These are phyloP conservation scores for Acleris sparsana DNA, from an alignment of 2,888 invertebrate species.

Conservation along the genomic window DNA sequence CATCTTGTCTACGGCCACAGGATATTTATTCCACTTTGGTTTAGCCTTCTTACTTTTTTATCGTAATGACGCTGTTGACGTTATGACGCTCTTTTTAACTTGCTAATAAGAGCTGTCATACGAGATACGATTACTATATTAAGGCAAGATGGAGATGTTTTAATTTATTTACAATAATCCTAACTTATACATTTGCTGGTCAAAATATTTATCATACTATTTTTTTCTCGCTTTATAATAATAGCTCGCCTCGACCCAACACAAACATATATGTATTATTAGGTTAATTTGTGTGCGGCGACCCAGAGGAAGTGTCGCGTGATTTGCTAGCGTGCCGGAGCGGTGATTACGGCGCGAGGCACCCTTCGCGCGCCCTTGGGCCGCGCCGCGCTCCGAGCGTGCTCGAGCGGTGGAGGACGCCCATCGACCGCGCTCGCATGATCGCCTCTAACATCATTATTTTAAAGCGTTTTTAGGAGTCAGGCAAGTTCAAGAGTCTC, in stretches of 20 bases:
- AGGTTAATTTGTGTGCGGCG: neutral
- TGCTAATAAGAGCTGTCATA: no score
- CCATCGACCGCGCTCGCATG: slow-evolving; percentile 11
- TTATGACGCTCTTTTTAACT: no score
- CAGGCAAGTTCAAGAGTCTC: neutral
- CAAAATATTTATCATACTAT: no score
- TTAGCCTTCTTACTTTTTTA: no score
- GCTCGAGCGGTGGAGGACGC: slow-evolving; percentile 11
- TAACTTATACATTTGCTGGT: no score
- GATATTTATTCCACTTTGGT: no score
- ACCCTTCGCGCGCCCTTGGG: slow-evolving; percentile 28
- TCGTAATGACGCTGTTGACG: no score
- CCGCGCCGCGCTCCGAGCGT: slow-evolving; percentile 10
- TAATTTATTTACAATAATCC: no score
- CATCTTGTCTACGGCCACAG: no score
- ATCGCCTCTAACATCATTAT: slow-evolving; percentile 4
- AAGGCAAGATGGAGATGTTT: no score
- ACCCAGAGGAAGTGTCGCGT: slow-evolving; percentile 26
- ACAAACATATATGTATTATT: neutral
- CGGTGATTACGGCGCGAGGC: slow-evolving; percentile 10
- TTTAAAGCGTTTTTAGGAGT: slow-evolving; percentile 8
- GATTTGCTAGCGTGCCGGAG: slow-evolving; percentile 19
- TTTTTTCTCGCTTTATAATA: no score
- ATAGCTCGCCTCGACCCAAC: neutral
- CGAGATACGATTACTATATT: no score